A percentile compares a stretch with the other conserved stretches of the same genome.
These are phyloP conservation scores for Oreocharis arfaki DNA, from an alignment of 2,113 vertebrate genomes.

Conservation along the genomic window DNA sequence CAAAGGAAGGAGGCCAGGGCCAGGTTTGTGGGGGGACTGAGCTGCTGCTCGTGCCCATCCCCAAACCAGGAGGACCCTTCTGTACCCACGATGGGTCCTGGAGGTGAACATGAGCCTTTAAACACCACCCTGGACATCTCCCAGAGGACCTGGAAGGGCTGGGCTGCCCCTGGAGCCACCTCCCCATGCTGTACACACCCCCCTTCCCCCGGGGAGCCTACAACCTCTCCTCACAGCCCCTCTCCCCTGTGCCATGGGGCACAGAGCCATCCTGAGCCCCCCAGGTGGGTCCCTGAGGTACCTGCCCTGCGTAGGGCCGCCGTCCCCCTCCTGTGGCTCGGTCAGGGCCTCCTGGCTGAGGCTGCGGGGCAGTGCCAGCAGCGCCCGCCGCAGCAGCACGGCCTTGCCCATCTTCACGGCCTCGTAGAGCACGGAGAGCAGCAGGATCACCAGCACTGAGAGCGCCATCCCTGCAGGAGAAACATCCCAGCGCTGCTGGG, in stretches of 20 bases:
- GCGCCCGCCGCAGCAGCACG: conserved; percentile 60
- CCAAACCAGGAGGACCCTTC: rapidly evolving
- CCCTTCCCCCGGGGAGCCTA: rapidly evolving
- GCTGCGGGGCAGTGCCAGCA: background rate
- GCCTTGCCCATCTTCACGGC: conserved; percentile 84
- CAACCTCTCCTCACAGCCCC: background rate
- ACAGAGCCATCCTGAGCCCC: rapidly evolving
- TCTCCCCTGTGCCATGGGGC: background rate
- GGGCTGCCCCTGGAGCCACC: background rate
- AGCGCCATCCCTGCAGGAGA: conserved; percentile 80
- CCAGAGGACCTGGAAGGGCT: background rate
- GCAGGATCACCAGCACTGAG: conserved; percentile 82
- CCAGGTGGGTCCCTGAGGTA: background rate
- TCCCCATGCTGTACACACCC: background rate
- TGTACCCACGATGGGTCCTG: background rate
- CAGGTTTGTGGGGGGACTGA: background rate
- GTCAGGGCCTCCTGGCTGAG: conserved; percentile 45
- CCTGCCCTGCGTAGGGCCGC: background rate
- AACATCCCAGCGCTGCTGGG: rapidly evolving
- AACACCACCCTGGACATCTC: background rate
- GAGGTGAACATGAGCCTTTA: rapidly evolving
- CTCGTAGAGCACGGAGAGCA: conserved; percentile 86
- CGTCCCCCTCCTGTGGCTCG: background rate
- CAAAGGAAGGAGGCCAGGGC: background rate
- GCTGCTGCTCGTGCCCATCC: background rate